Conservation (phyloP, 2,113 vertebrate species). For the Corvus cornix region DNA sequence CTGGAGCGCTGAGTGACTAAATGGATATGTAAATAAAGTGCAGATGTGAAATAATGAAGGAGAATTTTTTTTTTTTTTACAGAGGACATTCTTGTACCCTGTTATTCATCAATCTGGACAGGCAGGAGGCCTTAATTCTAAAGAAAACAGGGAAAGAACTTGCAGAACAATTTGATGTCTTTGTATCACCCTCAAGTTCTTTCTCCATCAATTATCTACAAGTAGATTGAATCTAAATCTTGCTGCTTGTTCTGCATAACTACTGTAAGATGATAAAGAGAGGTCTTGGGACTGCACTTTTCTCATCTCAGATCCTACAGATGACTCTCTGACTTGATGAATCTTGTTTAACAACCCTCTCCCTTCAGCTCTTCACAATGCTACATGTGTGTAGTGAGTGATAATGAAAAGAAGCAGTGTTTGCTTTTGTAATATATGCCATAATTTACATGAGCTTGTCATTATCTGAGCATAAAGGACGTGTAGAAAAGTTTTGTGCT, state of each 20-base stretch:
- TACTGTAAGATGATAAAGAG: accelerated
- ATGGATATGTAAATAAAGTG: not conserved
- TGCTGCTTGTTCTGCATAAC: not conserved
- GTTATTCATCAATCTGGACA: not conserved
- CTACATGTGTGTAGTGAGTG: not conserved
- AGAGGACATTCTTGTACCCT: not conserved
- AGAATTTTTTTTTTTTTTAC: not conserved
- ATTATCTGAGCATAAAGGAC: not conserved
- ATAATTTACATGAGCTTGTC: not conserved
- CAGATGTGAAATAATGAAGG: not conserved
- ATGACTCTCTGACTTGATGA: not conserved
- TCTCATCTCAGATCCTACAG: not conserved
- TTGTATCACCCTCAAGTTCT: not conserved
- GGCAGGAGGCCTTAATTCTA: not conserved
- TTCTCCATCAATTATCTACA: not conserved
- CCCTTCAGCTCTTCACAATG: not conserved
- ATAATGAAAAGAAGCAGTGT: not conserved
- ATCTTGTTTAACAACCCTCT: not conserved
- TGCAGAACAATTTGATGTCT: not conserved
- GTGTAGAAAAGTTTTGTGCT: not conserved
- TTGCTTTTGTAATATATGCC: not conserved
- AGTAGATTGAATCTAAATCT: not conserved
- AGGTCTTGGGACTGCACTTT: not conserved
- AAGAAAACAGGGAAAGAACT: not conserved
- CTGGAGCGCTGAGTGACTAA: not conserved